Base-by-base conservation (phyloP, 2,888 invertebrate species). In the Schizotus pectinicornis region DNA sequence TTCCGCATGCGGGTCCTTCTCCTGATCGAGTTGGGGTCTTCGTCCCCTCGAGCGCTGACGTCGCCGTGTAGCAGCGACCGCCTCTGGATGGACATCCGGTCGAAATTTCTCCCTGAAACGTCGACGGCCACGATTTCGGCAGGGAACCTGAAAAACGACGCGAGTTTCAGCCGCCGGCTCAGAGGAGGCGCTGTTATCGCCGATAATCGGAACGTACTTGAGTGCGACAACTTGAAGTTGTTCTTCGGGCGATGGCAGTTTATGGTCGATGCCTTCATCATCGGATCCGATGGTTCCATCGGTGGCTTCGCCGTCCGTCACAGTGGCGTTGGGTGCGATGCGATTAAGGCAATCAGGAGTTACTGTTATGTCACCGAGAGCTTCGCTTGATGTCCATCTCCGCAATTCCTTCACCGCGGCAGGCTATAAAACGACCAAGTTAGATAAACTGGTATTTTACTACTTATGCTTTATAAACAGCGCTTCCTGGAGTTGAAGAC, bases 111-210 rank as follows among this genome's bases (percentile, higher is more conserved):
- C 49, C 95, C 95, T 61, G 93, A 91, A 51, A 92, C 89, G 81
- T 97, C 95, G 72, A 97, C 94, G 59, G 91, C 88, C 61, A 97
- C 90, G 64, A 95, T 81, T 83, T 93, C 90, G 65, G 93, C 91
- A 51, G 92, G 92, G 83, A 92, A 95, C 83, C 92, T 92, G 81
- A 41, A 75, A 71, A 12, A 43, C 31, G 58, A 36, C 33, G 7
- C n/a, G 39, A 43, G 33, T 50, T 56, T 49, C 35, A 46, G 34
- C 37, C 14, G 36, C 36, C 35, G 33, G 6, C 12, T 31, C 46
- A 22, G 31, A 22, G 60, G 43, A 36, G 56, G 60, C 60, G 60
- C 56, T 57, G 6, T 22, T 11, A 47, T 2, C 9, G 12, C 9
- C 32, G 11, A 22, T n/a, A 22, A 22, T 22, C 22, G 22, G 51